A percentile compares a stretch with the other conserved stretches of the same genome.
Conservation (phyloP, 2,888 invertebrate genomes). For the Orthosia cruda region DNA sequence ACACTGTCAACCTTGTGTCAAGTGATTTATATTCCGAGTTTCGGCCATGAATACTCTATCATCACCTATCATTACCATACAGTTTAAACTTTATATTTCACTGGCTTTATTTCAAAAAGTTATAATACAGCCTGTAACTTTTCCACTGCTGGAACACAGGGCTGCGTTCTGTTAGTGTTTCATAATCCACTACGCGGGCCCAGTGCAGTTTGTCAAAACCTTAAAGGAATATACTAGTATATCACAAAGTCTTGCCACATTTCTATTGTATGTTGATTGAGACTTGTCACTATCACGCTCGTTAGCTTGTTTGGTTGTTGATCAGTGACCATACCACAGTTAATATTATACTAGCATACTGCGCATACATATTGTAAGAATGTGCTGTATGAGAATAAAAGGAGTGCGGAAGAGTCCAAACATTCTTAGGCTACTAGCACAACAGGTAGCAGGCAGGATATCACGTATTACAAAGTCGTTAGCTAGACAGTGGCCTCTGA, state of each 20-base stretch:
- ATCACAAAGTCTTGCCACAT: constrained; percentile 7
- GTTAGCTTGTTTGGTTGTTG: not conserved
- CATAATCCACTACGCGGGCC: not conserved
- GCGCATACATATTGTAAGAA: constrained; percentile 16
- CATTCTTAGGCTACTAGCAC: not conserved
- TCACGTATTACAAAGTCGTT: constrained; percentile 45
- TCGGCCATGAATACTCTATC: not conserved
- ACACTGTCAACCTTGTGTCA: not conserved
- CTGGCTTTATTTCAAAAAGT: no score
- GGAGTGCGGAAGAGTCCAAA: constrained; percentile 36
- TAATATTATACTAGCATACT: no score
- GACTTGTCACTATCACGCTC: not conserved
- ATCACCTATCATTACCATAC: not conserved
- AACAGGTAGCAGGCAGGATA: constrained; percentile 35
- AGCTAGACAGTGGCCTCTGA: constrained; percentile 19
- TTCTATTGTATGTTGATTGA: not conserved
- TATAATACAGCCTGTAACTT: not conserved
- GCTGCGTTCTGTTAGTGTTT: not conserved
- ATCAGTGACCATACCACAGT: not conserved
- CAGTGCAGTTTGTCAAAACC: not conserved
- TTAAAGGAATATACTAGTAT: not conserved
- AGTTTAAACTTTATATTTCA: not conserved
- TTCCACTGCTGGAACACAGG: not conserved
- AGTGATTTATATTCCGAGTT: constrained; percentile 1
- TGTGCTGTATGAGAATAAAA: constrained; percentile 6